phyloP scores from a whole-genome alignment of 2,113 vertebrate genomes.

The Nothocercus julius region DNA sequence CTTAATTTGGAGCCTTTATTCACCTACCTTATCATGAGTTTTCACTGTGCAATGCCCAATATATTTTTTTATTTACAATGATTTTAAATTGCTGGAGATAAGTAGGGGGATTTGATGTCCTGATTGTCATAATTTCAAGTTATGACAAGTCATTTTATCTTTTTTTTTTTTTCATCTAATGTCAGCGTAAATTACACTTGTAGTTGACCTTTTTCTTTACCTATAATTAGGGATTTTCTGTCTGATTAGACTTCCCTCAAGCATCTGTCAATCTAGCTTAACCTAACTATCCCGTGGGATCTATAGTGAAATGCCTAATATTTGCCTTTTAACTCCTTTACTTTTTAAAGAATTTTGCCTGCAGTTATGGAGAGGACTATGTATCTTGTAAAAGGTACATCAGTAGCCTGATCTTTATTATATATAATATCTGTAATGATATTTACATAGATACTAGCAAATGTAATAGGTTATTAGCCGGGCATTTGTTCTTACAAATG shows the following conservation, averaged over 20 bases:
- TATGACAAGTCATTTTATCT: background rate
- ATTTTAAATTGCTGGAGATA: background rate
- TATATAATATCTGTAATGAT: background rate
- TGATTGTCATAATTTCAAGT: background rate
- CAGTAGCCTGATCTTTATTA: background rate
- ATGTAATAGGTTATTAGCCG: background rate
- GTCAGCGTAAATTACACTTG: background rate
- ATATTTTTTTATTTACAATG: background rate
- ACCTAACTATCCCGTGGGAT: background rate
- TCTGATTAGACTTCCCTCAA: background rate
- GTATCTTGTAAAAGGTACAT: background rate
- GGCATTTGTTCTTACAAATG: background rate
- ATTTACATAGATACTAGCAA: background rate
- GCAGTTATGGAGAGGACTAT: background rate
- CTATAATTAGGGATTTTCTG: background rate
- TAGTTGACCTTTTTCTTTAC: background rate
- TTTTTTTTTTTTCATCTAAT: background rate
- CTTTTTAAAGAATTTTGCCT: background rate
- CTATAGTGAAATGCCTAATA: background rate
- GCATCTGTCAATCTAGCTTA: background rate
- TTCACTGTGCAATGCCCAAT: background rate
- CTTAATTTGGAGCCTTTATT: background rate
- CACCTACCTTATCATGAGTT: background rate
- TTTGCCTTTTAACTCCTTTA: background rate
- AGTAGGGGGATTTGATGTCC: background rate